These are phyloP conservation scores for Pelobates cultripes DNA, from an alignment of 2,797 vertebrate genomes.

Conservation along the genomic window DNA sequence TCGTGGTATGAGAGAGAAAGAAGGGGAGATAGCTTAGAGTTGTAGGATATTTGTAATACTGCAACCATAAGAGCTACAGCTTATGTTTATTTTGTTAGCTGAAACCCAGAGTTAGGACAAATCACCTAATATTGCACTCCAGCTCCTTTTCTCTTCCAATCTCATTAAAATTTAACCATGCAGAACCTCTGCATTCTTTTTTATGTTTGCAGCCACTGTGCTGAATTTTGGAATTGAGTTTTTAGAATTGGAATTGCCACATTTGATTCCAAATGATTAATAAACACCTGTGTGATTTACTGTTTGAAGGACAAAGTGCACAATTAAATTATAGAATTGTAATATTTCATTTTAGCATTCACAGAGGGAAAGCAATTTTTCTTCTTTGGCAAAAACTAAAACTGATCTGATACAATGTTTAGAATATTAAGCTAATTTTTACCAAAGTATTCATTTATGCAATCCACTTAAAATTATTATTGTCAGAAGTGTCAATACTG, in stretches of 20 bases:
- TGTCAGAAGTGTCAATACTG: no score
- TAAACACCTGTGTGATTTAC: slow-evolving; percentile 32
- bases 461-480: no score
- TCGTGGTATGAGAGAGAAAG: no score
- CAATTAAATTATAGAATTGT: slow-evolving; percentile 22
- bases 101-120: slow-evolving; percentile 24
- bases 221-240: slow-evolving; percentile 47
- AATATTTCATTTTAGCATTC: slow-evolving; percentile 1
- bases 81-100: slow-evolving; percentile 36
- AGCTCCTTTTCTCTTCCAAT: slow-evolving; percentile 34
- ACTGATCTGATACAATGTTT: no score
- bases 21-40: not conserved
- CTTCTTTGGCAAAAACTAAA: no score
- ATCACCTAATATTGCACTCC: slow-evolving; percentile 39
- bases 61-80: not conserved
- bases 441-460: no score
- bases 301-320: slow-evolving; percentile 30
- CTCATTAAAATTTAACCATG: slow-evolving; percentile 47
- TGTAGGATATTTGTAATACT: not conserved
- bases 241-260: slow-evolving; percentile 37
- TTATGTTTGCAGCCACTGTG: slow-evolving; percentile 40
- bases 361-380: not conserved
- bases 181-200: slow-evolving; percentile 46
- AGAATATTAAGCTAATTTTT: no score
- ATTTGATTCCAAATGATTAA: slow-evolving; percentile 50